phyloP scores from a whole-genome alignment of 2,888 invertebrate species.

The Melanostoma scalare region DNA sequence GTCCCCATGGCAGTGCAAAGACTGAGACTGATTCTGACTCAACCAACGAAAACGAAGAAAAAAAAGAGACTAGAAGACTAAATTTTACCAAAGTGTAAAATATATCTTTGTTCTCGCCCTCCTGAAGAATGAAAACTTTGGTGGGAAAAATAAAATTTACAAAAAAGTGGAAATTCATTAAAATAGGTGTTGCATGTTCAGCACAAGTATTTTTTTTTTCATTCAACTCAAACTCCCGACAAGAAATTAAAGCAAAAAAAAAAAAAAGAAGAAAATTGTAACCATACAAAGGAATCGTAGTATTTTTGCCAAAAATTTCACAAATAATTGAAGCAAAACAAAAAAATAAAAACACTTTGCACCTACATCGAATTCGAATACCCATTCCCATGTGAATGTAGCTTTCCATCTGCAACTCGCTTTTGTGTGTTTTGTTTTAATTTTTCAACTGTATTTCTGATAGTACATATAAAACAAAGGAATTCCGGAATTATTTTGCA shows the following conservation, averaged over 20 bases:
- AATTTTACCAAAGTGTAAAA: conserved; percentile 38
- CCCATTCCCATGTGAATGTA: conserved; percentile 28
- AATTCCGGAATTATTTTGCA: conserved; percentile 69
- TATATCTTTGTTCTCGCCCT: conserved; percentile 54
- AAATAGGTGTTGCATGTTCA: conserved; percentile 70
- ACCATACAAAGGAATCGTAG: conserved; percentile 66
- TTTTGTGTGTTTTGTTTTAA: conserved; percentile 53
- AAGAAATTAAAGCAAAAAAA: background rate
- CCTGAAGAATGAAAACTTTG: conserved; percentile 6
- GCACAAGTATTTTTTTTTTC: conserved; percentile 46
- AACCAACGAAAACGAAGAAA: conserved; percentile 19
- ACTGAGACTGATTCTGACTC: conserved; percentile 33
- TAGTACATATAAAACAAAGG: conserved; percentile 65
- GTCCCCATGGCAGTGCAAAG: background rate
- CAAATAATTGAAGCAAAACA: conserved; percentile 65
- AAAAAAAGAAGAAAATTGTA: conserved; percentile 25
- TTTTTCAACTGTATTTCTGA: conserved; percentile 67
- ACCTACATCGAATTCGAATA: conserved; percentile 64
- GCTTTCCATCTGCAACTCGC: conserved; percentile 47
- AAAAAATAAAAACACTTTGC: conserved; percentile 42
- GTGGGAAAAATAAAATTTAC: conserved; percentile 24
- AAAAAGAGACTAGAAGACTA: background rate
- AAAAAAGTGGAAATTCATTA: conserved; percentile 60
- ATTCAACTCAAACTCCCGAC: background rate
- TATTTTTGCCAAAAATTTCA: conserved; percentile 72